These are phyloP conservation scores for Atta cephalotes DNA, from an alignment of 1,140 invertebrate genomes.

Conservation along the genomic window DNA sequence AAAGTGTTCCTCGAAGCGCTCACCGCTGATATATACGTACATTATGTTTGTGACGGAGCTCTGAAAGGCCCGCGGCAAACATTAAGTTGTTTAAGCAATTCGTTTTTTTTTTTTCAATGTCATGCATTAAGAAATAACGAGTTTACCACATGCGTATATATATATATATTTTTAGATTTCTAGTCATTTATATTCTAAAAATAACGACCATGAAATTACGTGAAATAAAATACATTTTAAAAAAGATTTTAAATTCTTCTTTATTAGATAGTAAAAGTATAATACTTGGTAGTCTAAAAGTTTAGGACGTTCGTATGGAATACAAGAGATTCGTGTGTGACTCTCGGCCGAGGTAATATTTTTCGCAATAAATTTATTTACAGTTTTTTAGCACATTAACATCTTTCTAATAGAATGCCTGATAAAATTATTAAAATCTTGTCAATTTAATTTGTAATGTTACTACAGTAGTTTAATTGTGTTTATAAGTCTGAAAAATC, in stretches of 20 bases:
- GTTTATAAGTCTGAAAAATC: too few species aligned
- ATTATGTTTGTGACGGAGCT: neutral
- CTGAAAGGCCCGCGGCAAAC: neutral
- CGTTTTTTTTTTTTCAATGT: neutral
- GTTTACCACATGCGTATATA: neutral
- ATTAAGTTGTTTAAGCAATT: neutral
- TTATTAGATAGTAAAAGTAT: too few species aligned
- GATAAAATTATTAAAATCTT: too few species aligned
- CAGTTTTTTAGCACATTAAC: too few species aligned
- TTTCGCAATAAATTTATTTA: too few species aligned
- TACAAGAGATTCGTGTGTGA: too few species aligned
- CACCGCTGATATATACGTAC: neutral
- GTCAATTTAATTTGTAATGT: too few species aligned
- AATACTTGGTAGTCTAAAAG: too few species aligned
- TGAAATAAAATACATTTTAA: neutral
- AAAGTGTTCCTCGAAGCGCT: conserved; percentile 26
- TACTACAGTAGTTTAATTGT: too few species aligned
- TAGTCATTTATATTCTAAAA: conserved; percentile 4
- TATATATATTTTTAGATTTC: neutral
- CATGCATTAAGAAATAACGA: neutral
- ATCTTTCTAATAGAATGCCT: too few species aligned
- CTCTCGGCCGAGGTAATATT: too few species aligned
- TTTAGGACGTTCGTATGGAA: too few species aligned
- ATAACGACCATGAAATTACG: neutral
- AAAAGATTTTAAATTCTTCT: neutral